Conservation (phyloP, 2,113 vertebrate species). For the Pluvialis apricaria region DNA sequence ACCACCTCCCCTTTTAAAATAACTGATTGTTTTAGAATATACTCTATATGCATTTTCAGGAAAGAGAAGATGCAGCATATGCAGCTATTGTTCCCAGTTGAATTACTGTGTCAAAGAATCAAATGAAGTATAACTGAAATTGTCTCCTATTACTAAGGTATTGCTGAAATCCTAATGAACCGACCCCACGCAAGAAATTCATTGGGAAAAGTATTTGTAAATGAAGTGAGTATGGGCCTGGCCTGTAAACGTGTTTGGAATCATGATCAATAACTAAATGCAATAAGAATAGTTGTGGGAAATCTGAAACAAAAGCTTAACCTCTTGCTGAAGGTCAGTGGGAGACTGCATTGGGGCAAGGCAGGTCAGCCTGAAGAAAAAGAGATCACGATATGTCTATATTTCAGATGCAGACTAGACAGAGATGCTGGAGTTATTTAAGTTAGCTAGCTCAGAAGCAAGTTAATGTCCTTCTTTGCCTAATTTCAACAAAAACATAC, state of each 20-base stretch:
- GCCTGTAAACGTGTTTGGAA: background rate
- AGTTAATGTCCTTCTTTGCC: background rate
- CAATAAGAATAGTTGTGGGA: background rate
- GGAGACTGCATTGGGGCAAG: background rate
- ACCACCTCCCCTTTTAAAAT: background rate
- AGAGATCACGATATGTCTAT: rapidly evolving
- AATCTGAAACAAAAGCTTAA: background rate
- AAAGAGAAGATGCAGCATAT: background rate
- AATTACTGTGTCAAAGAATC: conserved; percentile 31
- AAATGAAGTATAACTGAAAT: conserved; percentile 53
- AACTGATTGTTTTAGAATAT: background rate
- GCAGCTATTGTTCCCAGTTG: conserved; percentile 12
- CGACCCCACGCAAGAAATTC: conserved; percentile 85
- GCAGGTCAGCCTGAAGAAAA: background rate
- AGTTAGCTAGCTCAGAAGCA: background rate
- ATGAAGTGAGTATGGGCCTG: conserved; percentile 79
- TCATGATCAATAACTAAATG: background rate
- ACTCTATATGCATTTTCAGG: conserved; percentile 11
- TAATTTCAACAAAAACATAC: background rate
- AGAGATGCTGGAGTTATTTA: background rate
- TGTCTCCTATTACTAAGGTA: conserved; percentile 69
- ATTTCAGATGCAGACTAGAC: background rate
- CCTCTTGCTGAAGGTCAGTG: background rate
- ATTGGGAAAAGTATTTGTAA: conserved; percentile 87
- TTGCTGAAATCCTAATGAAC: conserved; percentile 88